A percentile compares a stretch with the other conserved stretches of the same genome.
Conservation (phyloP, 1,140 invertebrate species). For the Bombus turneri region DNA sequence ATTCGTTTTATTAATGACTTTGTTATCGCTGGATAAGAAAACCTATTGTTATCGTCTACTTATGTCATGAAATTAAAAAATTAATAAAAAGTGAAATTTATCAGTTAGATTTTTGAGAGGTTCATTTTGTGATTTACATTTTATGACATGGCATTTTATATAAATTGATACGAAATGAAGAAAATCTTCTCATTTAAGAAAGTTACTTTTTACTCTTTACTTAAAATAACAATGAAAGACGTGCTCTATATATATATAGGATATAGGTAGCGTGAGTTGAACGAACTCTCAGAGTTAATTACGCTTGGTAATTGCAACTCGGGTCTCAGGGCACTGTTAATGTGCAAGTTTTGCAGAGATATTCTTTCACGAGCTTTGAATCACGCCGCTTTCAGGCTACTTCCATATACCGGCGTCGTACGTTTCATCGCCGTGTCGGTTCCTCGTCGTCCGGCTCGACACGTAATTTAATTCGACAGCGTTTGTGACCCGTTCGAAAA, state of each 20-base stretch:
- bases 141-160: no score
- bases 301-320: conserved; percentile 65
- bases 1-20: no score
- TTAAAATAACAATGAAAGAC: background rate
- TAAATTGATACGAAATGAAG: no score
- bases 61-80: no score
- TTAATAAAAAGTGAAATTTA: no score
- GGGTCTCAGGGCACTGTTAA: background rate
- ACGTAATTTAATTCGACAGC: background rate
- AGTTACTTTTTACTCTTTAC: background rate
- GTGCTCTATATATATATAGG: background rate
- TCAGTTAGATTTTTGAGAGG: no score
- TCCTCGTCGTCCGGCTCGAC: no score
- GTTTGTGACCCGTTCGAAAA: background rate
- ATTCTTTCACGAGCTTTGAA: background rate
- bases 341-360: conserved; percentile 15
- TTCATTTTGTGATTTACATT: no score
- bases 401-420: background rate
- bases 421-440: background rate
- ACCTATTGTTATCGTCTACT: no score
- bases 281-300: conserved; percentile 74
- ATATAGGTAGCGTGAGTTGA: background rate
- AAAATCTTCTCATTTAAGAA: background rate
- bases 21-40: no score
- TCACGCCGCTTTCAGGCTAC: background rate